These are phyloP conservation scores for Aurelia aurita complex sp. Pacific DNA, from an alignment of 30 jellyfish, hydroid and myxozoan genomes.

Conservation along the genomic window DNA sequence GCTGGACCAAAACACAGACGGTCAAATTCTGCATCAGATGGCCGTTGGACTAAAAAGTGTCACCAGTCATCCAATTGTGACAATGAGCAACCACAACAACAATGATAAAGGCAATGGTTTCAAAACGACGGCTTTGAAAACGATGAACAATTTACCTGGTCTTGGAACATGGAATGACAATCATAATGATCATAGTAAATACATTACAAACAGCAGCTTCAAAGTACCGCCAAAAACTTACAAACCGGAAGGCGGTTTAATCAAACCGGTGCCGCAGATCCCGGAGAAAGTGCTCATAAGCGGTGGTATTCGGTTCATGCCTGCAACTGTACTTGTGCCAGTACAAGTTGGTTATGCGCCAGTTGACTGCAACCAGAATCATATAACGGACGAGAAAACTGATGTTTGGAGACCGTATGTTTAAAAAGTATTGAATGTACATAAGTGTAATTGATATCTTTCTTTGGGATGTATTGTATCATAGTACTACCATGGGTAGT, in stretches of 20 bases:
- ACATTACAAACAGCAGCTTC: constrained; percentile 8
- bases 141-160: background rate
- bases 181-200: background rate
- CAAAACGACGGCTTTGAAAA: constrained; percentile 1
- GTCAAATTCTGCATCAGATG: constrained; percentile 15
- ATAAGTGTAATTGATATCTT: constrained; percentile 40
- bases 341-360: constrained; percentile 65
- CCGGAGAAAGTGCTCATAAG: constrained; percentile 56
- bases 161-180: background rate
- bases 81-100: constrained; percentile 1
- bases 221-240: constrained; percentile 31
- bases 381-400: constrained; percentile 28
- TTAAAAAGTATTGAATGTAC: no score
- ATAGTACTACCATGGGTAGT: no score
- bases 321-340: constrained; percentile 80
- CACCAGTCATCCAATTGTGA: background rate
- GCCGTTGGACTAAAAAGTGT: constrained; percentile 1
- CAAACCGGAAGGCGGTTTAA: constrained; percentile 30
- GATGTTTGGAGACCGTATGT: constrained; percentile 70
- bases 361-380: constrained; percentile 15
- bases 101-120: background rate
- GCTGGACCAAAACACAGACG: constrained; percentile 3
- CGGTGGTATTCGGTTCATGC: constrained; percentile 65
- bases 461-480: background rate
- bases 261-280: constrained; percentile 62